Evolutionary conservation across 2,113 vertebrate genomes (phyloP), one percentile per base, ranked within the genome.

Genomic region (Perca fluviatilis): DNA sequence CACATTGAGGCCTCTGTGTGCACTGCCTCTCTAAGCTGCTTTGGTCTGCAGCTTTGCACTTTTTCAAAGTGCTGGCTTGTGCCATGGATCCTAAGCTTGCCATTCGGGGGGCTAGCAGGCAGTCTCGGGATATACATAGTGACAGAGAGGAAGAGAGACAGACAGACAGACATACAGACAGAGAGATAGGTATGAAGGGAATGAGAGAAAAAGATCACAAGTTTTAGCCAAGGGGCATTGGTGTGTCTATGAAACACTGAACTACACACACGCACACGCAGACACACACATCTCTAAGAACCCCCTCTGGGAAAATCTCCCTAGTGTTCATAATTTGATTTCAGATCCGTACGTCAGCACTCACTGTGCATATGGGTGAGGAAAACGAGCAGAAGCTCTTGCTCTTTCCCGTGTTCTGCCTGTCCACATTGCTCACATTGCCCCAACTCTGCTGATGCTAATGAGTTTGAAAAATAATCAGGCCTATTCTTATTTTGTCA

Each of bases 61-160:
- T 88, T 91, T 92, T 93, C 91, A 93, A 95, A 94, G 91, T 77
- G 84, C 74, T 86, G 82, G 87, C 88, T 91, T 74, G 88, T 54
- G 74, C 86, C 78, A 79, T 50, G 49, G 89, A 88, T 86, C 77
- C 89, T 86, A 82, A 90, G 93, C 90, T 74, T 58, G 64, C 85
- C 60, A 84, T 87, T 85, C 40, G 51, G 81, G 82, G 82, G 82
- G 84, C 78, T 80, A 27, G 86, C 85, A 68, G 86, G 76, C 66
- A 80, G 79, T 81, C 74, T 12, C 49, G 62, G 74, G 83, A 86
- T 84, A 62, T 77, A 75, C 51, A 75, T 40, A 75, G 70, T 13
- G 56, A 84, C 77, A 80, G 46, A 74, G 67, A 40, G 8, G 40
- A 40, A 40, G 9, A 80, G 60, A 62, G 58, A 12, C 7, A 77